Base-by-base conservation (phyloP, 1,140 invertebrate genomes). In the Caenorhabditis tropicalis region DNA sequence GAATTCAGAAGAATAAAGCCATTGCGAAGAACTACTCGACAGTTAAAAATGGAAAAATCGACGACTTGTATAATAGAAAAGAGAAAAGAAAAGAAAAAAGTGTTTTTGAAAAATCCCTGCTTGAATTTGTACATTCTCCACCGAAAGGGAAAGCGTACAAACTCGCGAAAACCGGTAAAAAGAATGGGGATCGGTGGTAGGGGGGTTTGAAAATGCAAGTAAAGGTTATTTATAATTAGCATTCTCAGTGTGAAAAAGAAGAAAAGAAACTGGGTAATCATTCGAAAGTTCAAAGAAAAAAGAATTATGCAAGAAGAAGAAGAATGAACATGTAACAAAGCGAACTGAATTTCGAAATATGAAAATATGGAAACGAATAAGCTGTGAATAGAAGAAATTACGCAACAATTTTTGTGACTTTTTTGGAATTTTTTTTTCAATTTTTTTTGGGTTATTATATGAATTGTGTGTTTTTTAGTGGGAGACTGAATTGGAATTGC, bases 381-480 rank as follows among this genome's bases (percentile, higher is more conserved):
- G 15, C 29, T 16, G 43, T 33, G 19, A 56, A 15, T 19, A 27
- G 21, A 6, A 24, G 10, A 56, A 56, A 56, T 56, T 56, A 56
- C 53, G 53, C 53, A 36, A 65, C 58, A 65, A 74, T 74, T 46
- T 74, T 65, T 39, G 29, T 39, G 58, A 65, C 58, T 65, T 65
- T 65, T 65, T 12, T 65, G 58, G n/a, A 46, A 12, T 74, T 74
- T 74, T 74, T 74, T 43, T 24, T 24, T 43, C n/a, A n/a, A n/a
- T 74, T 74, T 74, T 74, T 74, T 74, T 74, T 74, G 33, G 65
- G n/a, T 43, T 43, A 74, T 74, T 43, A 74, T 74, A 74, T 74
- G 65, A 74, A 46, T 74, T 74, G n/a, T 74, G 65, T 6, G 43
- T 74, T 74, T 43, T 56, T 56, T 21, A 27, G 36, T 65, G 58